Evolutionary conservation across 2,888 invertebrate species (phyloP).

Genomic region (Halictus ligatus): DNA sequence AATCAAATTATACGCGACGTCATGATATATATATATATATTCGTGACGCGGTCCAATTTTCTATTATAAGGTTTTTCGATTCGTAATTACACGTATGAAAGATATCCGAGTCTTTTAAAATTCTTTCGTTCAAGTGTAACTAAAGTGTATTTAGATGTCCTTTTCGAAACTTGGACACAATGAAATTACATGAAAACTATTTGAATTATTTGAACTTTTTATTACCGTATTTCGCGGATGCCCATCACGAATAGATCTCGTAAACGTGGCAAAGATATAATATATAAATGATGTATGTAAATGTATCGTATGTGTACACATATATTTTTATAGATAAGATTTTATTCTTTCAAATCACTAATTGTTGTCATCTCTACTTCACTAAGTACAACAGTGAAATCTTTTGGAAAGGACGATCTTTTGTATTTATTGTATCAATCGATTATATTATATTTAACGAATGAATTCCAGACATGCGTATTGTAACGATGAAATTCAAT

Average conservation of each 20-base stretch:
- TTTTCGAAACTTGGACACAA: constrained; percentile 19
- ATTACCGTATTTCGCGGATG: constrained; percentile 27
- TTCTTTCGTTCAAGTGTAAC: not conserved
- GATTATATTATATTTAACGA: not conserved
- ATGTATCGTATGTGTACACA: constrained; percentile 54
- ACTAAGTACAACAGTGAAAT: constrained; percentile 8
- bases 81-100: constrained; percentile 13
- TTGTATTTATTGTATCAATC: constrained; percentile 23
- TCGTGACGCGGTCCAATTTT: constrained; percentile 28
- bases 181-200: constrained; percentile 11
- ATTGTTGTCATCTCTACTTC: constrained; percentile 31
- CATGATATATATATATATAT: not conserved
- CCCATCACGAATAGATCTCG: constrained; percentile 60
- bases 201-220: constrained; percentile 28
- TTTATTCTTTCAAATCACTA: constrained; percentile 33
- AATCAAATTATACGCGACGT: not conserved
- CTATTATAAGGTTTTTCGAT: not conserved
- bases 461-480: constrained; percentile 1
- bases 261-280: constrained; percentile 56
- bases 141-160: constrained; percentile 12
- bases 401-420: not conserved
- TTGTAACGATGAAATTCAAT: not conserved
- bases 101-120: constrained; percentile 10
- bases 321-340: constrained; percentile 63
- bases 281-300: constrained; percentile 53